Evolutionary conservation across 1,140 invertebrate genomes (phyloP), one percentile per base, ranked within the genome.

Genomic region (Harlomillsia oculata): DNA sequence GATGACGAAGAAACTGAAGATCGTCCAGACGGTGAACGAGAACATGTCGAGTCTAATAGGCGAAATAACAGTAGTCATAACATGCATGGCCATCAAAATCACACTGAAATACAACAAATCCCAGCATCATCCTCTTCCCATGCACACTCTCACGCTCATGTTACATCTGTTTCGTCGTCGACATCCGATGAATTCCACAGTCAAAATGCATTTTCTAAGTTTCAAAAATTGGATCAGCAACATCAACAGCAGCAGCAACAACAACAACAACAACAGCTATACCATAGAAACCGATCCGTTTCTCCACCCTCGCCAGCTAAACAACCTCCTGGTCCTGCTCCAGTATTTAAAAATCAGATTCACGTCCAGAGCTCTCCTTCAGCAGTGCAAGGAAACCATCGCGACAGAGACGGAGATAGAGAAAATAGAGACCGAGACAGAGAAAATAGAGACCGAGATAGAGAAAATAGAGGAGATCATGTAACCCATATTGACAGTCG

Each of bases 41-140:
- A 54, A 30, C 41, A 55, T 30, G n/a, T 44, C 16, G 46, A 45
- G 21, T 43, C 21, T 29, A 50, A 23, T 58, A 26, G 49, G 43
- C 40, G 26, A 45, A 51, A 16, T 46, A 32, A 48, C 6, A 48
- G 29, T 30, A 50, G 48, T 39, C 36, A 53, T 29, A 30, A 30
- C 18, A 75, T 64, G 52, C 69, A 49, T 70, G 70, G 54, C 56
- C 64, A 60, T 59, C 68, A 25, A 41, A 53, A 52, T 66, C 69
- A 18, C 69, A 46, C 70, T 67, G 53, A 72, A 72, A 54, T 70
- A 69, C 63, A 68, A 68, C 71, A 73, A 56, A 18, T 43, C 16
- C 25, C 26, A 11, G 39, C 23, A n/a, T 50, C 48, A 23, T 28
- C 34, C 14, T 36, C 45, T 32, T 43, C 40, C 40, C 40, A 11